Evolutionary conservation across 2,888 invertebrate genomes (phyloP), one percentile per base, ranked within the genome.

Genomic region (Netelia inedita): DNA sequence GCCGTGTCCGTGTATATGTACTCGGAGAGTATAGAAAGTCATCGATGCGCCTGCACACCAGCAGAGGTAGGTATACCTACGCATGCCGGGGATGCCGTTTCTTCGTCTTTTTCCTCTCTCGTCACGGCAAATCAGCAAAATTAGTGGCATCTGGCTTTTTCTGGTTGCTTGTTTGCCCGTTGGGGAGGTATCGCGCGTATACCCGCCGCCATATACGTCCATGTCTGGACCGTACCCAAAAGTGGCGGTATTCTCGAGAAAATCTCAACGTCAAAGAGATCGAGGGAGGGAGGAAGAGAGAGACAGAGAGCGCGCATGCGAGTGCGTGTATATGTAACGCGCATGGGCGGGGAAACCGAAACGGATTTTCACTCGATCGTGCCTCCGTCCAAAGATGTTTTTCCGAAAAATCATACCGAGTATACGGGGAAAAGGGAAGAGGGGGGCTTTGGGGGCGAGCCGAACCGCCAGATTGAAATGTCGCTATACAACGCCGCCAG

Each of bases 61-160:
- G 43, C 21, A 43, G n/a, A n/a, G n/a, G n/a, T n/a, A n/a, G n/a
- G 19, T 11, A 66, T 73, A 85, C 83, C 80, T 69, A 83, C 79
- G 66, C 68, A 69, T 61, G 28, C 46, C 69, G 78, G 59, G 46
- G 41, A 50, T 35, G 61, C 55, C 65, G 78, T 84, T 86, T 63
- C 83, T 79, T 85, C 61, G 78, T 83, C 76, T 87, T 86, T 87
- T 86, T 87, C 83, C 85, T 81, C 86, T 82, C 78, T 84, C 89
- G 90, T 90, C 91, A 91, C 87, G 91, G 88, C 87, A 88, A 91
- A 91, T 91, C 90, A 89, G 86, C 87, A 87, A 89, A 91, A 91
- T 91, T 90, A 91, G 89, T 87, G 88, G 91, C 91, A 91, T 91
- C 90, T 91, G 91, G 89, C 85, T 83, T 35, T 69, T 69, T 68